Evolutionary conservation across 1,140 invertebrate species (phyloP).

Genomic region (Heliothis virescens): DNA sequence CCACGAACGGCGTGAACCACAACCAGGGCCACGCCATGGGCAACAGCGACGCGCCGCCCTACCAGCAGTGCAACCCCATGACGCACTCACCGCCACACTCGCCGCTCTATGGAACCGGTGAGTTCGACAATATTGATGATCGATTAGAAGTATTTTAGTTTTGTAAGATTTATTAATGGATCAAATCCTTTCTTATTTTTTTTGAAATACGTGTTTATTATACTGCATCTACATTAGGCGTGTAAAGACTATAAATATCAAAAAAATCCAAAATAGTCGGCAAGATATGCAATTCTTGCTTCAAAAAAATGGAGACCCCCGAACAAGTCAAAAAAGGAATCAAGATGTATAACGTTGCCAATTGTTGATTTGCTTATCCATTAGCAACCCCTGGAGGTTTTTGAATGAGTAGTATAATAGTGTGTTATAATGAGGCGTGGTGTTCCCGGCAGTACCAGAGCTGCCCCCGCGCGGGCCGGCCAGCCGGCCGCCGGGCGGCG

Average conservation of each 20-base stretch:
- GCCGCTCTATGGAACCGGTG: conserved; percentile 84
- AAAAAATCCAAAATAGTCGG: too few species aligned
- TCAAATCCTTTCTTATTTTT: neutral
- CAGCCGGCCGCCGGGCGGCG: conserved; percentile 77
- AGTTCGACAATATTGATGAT: conserved; percentile 19
- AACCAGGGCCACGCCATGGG: conserved; percentile 60
- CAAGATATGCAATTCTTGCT: too few species aligned
- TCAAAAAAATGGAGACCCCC: too few species aligned
- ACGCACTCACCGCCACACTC: conserved; percentile 86
- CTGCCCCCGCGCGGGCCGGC: conserved; percentile 90
- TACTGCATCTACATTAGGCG: too few species aligned
- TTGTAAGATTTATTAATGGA: neutral
- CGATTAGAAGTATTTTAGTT: neutral
- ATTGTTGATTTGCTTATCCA: neutral
- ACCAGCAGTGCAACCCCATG: conserved; percentile 73
- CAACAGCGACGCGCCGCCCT: conserved; percentile 70
- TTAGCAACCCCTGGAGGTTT: neutral
- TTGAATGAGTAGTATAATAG: too few species aligned
- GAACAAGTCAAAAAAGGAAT: too few species aligned
- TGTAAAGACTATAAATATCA: too few species aligned
- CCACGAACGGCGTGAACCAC: conserved; percentile 61
- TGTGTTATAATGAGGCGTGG: neutral
- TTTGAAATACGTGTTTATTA: neutral
- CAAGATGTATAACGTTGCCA: too few species aligned
- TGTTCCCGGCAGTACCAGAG: conserved; percentile 88